Evolutionary conservation across 2,113 vertebrate genomes (phyloP).

Genomic region (Melanocharis versteri): DNA sequence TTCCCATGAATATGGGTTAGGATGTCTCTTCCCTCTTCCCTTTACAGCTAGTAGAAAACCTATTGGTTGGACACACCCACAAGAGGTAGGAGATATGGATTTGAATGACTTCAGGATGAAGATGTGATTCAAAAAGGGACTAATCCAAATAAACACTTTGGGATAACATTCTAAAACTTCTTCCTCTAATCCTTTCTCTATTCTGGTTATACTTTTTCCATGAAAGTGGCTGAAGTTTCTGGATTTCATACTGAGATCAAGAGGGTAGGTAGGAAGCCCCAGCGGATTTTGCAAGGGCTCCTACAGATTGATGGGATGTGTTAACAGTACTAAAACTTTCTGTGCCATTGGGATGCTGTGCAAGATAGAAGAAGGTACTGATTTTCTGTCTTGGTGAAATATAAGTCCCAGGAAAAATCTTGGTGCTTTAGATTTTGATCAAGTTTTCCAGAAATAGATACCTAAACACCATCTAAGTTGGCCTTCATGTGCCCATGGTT

Average conservation of each 20-base stretch:
- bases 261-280: neutral
- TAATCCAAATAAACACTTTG: neutral
- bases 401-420: neutral
- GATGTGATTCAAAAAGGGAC: neutral
- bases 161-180: neutral
- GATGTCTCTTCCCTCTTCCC: neutral
- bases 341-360: neutral
- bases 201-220: neutral
- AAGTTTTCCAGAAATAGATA: neutral
- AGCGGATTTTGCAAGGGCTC: neutral
- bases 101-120: neutral
- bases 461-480: neutral
- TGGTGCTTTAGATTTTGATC: neutral
- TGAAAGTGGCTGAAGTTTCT: neutral
- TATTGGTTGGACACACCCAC: neutral
- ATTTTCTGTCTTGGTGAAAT: constrained; percentile 7
- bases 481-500: neutral
- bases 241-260: neutral
- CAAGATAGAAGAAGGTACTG: neutral
- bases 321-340: neutral
- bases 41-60: neutral
- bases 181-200: neutral
- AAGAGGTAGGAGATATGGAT: neutral
- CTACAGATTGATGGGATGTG: neutral
- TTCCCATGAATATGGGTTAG: neutral